Base-by-base conservation (phyloP, 2,888 invertebrate genomes). In the Microctonus brassicae region DNA sequence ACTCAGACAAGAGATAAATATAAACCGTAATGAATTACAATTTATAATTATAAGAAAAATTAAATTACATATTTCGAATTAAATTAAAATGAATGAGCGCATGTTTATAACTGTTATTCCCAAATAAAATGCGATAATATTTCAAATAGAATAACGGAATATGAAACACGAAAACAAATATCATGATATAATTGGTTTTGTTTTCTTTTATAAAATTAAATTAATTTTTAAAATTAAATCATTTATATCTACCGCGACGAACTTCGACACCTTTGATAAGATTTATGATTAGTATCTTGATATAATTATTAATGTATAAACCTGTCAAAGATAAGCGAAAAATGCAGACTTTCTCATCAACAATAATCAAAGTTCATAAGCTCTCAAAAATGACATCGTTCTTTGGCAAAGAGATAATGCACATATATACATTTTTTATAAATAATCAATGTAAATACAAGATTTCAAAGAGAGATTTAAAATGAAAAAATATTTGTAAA, bases 81-180 rank as follows among this genome's bases (percentile, higher is more conserved):
- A 47, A 29, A 47, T 52, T 52, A 29, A 57, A 26, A 42, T 26
- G 11, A 39, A 57, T 39, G 39, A 39, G n/a, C n/a, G 20, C 17
- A 36, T 66, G 13, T 57, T 58, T 36, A 24, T 57, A 20, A 60
- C 58, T 60, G 42, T 68, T 42, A 52, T 53, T 53, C 7, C 24
- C 24, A 10, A 33, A 60, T 58, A 68, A 60, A 22, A 55, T 57
- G 33, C 42, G 24, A 60, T 47, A 22, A 60, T 47, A 22, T 20
- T 55, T 17, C 26, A 57, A 55, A 39, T 66, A 57, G 57, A 33
- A 68, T 68, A 52, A 68, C 67, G 67, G 58, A 42, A 68, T 53
- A n/a, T n/a, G 52, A 53, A 53, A 52, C 69, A 62, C 52, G 53
- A 60, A 60, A 52, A 47, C 24, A 33, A 61, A 69, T 36, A 52